Evolutionary conservation across 1,140 invertebrate genomes (phyloP), one percentile per base, ranked within the genome.

Genomic region (Hyphantria cunea): DNA sequence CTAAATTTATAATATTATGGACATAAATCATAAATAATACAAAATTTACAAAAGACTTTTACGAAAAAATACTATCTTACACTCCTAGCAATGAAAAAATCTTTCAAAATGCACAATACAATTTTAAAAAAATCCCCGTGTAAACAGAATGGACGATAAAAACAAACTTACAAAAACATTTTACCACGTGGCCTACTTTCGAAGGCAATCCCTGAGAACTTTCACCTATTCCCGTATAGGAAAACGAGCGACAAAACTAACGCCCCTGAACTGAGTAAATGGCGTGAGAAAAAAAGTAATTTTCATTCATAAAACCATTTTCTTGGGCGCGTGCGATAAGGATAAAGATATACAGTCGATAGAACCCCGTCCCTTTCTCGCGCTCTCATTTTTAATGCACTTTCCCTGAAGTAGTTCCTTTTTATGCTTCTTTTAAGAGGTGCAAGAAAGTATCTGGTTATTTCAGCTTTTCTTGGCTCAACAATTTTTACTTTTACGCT

Each of bases 241-340:
- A 69, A 71, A 77, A 77, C 61, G 62, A 74, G 50, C 63, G 54
- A 78, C 76, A 76, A 78, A 75, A 70, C 67, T 74, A 75, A 73
- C 73, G 67, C 63, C 70, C 71, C 79, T 74, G 76, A 82, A 84
- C 75, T 71, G 68, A 69, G 81, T 81, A 84, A 86, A 82, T 81
- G 76, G 80, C 70, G 78, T 80, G 82, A 81, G 77, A 84, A 85
- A 88, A 25, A 86, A 85, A 84, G 79, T 86, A 85, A 89, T 87
- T 82, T 81, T 80, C 85, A 85, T 88, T 89, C 81, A 86, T 82
- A 86, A 86, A 86, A 80, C 79, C 79, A 86, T 86, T 86, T 86
- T 86, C 82, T 89, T 82, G 82, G 74, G 53, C 71, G 69, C 59
- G 54, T 44, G 42, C 39, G 59, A 61, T 64, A 69, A 41, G 45